A percentile compares a stretch with the other conserved stretches of the same genome.
Conservation (phyloP, 2,888 invertebrate genomes). For the Agrotis ipsilon region DNA sequence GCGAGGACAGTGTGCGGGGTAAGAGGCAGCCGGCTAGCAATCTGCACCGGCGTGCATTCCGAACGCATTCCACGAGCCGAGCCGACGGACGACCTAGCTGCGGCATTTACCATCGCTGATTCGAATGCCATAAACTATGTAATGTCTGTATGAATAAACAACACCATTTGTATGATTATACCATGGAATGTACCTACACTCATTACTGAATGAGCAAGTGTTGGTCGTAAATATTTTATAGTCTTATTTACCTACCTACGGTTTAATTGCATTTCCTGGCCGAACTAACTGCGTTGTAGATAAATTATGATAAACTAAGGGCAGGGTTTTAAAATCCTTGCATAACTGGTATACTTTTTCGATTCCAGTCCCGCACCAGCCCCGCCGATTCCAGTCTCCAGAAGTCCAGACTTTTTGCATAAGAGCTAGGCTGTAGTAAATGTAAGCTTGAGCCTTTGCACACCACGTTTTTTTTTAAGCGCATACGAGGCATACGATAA, state of each 20-base stretch:
- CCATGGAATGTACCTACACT: slow-evolving; percentile 17
- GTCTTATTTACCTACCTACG: slow-evolving; percentile 34
- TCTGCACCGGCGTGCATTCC: slow-evolving; percentile 81
- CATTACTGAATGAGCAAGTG: slow-evolving; percentile 30
- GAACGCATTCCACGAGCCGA: slow-evolving; percentile 80
- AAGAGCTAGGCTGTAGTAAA: not conserved
- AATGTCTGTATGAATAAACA: slow-evolving; percentile 64
- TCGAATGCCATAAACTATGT: slow-evolving; percentile 69
- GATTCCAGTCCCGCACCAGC: too few relatives aligned
- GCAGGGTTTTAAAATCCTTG: not conserved
- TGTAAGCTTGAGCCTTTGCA: not conserved
- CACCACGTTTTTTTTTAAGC: too few relatives aligned
- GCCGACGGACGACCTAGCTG: slow-evolving; percentile 74
- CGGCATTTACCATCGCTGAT: slow-evolving; percentile 67
- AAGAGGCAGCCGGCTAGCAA: slow-evolving; percentile 73
- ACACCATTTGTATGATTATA: slow-evolving; percentile 55
- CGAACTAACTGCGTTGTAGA: slow-evolving; percentile 6
- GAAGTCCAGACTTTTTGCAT: not conserved
- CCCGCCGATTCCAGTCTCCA: not conserved
- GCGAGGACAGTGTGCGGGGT: slow-evolving; percentile 67
- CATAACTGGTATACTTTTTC: not conserved
- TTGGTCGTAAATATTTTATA: slow-evolving; percentile 34
- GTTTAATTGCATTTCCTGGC: slow-evolving; percentile 36
- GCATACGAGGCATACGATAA: too few relatives aligned
- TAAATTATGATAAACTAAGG: not conserved